Evolutionary conservation across 1,140 invertebrate genomes (phyloP), one percentile per base, ranked within the genome.

Genomic region (Drosophila saltans): DNA sequence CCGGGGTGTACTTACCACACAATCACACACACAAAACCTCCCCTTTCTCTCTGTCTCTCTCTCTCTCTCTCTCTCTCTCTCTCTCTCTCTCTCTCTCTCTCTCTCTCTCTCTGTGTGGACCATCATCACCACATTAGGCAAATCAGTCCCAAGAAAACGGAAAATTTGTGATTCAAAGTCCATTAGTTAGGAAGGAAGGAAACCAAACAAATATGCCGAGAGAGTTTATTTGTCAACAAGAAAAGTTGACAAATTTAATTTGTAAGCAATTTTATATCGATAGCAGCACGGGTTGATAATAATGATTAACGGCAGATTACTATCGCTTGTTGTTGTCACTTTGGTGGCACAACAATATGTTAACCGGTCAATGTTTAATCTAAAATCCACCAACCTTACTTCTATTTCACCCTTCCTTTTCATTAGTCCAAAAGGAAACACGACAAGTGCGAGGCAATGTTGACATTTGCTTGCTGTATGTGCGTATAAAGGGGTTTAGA

Each of bases 221-320:
- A 74, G 39, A 74, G 39, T 43, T 43, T 43, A 48, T 48, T 48
- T 48, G 45, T 21, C 45, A 16, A 52, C 45, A 66, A 65, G 55
- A 78, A 79, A 81, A 89, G 84, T 89, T 89, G 84, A 89, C 85
- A 89, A 59, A 89, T 89, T 89, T 84, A 90, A 90, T 89, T 89
- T 89, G 84, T 90, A 64, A 80, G 65, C 75, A 81, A 78, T 84
- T 86, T 52, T 82, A 16, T 56, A 79, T 83, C 72, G 80, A 78
- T 78, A 66, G 68, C 70, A 58, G 68, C 70, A 58, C 59, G 45
- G 45, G 45, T 26, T 76, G 68, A 72, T 78, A 69, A 62, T 66
- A 48, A 70, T 67, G 57, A 24, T 61, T 39, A 33, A 7, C 16
- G 59, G 68, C 21, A 52, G 45, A 78, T 78, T 78, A 78, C 11